Evolutionary conservation across 2,113 vertebrate genomes (phyloP).

Genomic region (Cochlearius cochlearius): DNA sequence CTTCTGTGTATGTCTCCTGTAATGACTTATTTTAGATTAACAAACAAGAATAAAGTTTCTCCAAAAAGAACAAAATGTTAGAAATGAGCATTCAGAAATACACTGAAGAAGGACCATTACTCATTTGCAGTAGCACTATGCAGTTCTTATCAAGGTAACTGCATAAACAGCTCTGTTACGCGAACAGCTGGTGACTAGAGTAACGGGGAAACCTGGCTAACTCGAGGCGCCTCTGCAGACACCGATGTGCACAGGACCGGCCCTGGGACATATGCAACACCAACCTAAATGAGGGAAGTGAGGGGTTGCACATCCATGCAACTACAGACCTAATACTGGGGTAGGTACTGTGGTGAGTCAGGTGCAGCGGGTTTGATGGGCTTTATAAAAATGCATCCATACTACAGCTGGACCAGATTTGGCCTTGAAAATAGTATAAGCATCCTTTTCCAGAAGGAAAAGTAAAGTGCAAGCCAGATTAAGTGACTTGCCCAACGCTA

Average conservation of each 20-base stretch:
- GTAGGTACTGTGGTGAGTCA: fast-evolving
- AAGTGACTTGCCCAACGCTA: background rate
- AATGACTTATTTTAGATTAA: background rate
- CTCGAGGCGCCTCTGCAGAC: background rate
- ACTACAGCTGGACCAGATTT: background rate
- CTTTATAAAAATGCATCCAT: background rate
- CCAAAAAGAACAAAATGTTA: background rate
- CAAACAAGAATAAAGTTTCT: background rate
- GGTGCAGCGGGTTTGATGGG: background rate
- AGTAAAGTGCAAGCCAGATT: background rate
- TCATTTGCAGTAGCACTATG: background rate
- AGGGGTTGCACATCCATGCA: background rate
- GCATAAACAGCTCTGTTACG: background rate
- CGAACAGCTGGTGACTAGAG: background rate
- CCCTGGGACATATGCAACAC: background rate
- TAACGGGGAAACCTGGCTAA: too few species aligned
- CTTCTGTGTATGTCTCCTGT: background rate
- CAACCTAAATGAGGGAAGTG: background rate
- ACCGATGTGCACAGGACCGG: background rate
- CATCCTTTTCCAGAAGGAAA: background rate
- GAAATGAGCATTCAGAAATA: background rate
- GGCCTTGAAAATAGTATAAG: background rate
- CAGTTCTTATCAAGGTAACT: background rate
- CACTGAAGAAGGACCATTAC: background rate
- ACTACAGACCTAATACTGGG: background rate